phyloP scores from a whole-genome alignment of 2,888 invertebrate genomes.

The Netelia virgata region DNA sequence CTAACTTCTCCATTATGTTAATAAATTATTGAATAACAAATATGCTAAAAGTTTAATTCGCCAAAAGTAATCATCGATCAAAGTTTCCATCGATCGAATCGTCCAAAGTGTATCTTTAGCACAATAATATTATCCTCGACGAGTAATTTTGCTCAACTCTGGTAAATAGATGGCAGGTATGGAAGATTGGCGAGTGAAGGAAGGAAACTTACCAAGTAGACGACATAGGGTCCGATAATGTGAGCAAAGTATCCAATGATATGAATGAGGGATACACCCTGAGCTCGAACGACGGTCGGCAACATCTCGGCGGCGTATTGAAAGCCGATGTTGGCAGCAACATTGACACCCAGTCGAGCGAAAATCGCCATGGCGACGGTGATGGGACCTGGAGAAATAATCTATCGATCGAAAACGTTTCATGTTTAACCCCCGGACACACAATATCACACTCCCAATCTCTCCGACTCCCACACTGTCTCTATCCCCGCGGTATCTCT shows the following conservation, averaged over 20 bases:
- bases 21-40: too few relatives aligned
- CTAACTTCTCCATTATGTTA: too few relatives aligned
- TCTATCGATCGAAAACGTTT: slow-evolving; percentile 66
- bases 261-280: slow-evolving; percentile 94
- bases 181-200: too few relatives aligned
- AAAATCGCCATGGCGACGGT: slow-evolving; percentile 93
- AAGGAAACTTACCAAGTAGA: slow-evolving; percentile 89
- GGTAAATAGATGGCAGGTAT: too few relatives aligned
- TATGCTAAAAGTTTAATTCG: too few relatives aligned
- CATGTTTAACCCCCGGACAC: slow-evolving; percentile 34
- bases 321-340: slow-evolving; percentile 95
- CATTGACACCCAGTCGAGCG: slow-evolving; percentile 94
- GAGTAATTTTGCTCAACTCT: too few relatives aligned
- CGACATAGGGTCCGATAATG: slow-evolving; percentile 93
- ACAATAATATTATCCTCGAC: too few relatives aligned
- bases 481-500: not conserved
- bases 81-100: too few relatives aligned
- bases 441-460: slow-evolving; percentile 37
- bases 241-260: slow-evolving; percentile 95
- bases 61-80: too few relatives aligned
- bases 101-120: too few relatives aligned
- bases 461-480: slow-evolving; percentile 5
- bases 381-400: slow-evolving; percentile 87
- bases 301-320: slow-evolving; percentile 95
- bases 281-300: slow-evolving; percentile 95